Percentiles rank a stretch among this genome's conserved stretches.
Conservation (phyloP, 2,888 invertebrate genomes). For the Blastobasis adustella region DNA sequence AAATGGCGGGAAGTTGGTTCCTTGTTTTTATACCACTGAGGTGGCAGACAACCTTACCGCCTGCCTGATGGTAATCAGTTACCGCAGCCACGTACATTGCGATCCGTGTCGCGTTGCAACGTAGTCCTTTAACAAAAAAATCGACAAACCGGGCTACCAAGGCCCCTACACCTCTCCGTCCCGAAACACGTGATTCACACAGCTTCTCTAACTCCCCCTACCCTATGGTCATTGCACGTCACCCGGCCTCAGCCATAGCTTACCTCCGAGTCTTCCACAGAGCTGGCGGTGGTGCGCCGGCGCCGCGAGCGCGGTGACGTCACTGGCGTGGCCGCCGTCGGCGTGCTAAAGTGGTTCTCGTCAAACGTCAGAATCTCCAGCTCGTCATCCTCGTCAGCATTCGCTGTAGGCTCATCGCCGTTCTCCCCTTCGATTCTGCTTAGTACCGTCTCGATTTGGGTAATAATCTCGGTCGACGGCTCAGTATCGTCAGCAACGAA, state of each 20-base stretch:
- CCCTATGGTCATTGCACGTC: constrained; percentile 26
- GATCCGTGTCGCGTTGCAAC: too few relatives aligned
- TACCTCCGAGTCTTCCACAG: constrained; percentile 67
- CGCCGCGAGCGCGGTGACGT: constrained; percentile 29
- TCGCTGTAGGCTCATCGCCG: constrained; percentile 13
- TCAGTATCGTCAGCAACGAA: too few relatives aligned
- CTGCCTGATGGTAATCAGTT: too few relatives aligned
- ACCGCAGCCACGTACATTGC: too few relatives aligned
- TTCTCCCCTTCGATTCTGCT: constrained; percentile 12
- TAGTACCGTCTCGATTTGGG: constrained; percentile 7
- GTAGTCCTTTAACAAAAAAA: too few relatives aligned
- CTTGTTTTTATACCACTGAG: too few relatives aligned
- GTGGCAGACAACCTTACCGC: too few relatives aligned
- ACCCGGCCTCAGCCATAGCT: constrained; percentile 31
- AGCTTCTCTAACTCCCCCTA: background rate
- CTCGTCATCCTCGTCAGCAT: constrained; percentile 22
- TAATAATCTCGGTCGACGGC: constrained; percentile 8
- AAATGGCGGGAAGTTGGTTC: too few relatives aligned
- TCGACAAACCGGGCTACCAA: too few relatives aligned
- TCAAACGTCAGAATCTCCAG: constrained; percentile 55
- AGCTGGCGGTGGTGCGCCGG: constrained; percentile 44
- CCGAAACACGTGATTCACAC: background rate
- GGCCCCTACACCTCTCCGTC: background rate
- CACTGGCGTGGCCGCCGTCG: constrained; percentile 46
- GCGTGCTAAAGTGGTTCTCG: constrained; percentile 71